A percentile compares a stretch with the other conserved stretches of the same genome.
Conservation (phyloP, 2,888 invertebrate species). For the Matsumyia berberina region DNA sequence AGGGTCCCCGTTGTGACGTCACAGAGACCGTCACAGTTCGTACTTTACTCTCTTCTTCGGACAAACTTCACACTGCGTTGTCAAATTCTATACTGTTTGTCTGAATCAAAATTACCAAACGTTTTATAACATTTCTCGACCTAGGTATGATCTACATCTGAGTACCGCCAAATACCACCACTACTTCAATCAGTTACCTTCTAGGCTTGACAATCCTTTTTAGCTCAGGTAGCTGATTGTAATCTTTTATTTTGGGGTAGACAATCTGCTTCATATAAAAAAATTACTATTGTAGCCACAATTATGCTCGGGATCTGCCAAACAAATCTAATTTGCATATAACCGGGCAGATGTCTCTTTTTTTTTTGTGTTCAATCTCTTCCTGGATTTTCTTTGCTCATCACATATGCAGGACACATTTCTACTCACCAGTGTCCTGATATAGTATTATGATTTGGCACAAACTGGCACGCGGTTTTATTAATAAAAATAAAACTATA, state of each 20-base stretch:
- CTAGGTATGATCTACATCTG: slow-evolving; percentile 8
- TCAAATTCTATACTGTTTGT: too few species aligned
- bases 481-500: slow-evolving; percentile 60
- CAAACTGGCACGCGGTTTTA: slow-evolving; percentile 75
- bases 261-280: slow-evolving; percentile 61
- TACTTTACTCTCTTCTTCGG: too few species aligned
- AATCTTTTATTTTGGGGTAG: slow-evolving; percentile 65
- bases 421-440: slow-evolving; percentile 51
- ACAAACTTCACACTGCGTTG: too few species aligned
- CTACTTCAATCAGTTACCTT: slow-evolving; percentile 12
- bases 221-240: slow-evolving; percentile 52
- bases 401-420: slow-evolving; percentile 68
- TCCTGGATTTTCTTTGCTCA: slow-evolving; percentile 57
- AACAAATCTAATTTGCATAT: slow-evolving; percentile 77
- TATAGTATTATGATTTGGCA: slow-evolving; percentile 65
- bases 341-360: slow-evolving; percentile 71
- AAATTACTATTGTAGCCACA: slow-evolving; percentile 75
- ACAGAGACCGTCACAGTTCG: too few species aligned
- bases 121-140: too few species aligned
- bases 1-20: too few species aligned
- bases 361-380: slow-evolving; percentile 30
- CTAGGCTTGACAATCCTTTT: neutral
- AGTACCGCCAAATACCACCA: neutral
- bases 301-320: slow-evolving; percentile 72
- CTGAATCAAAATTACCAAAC: too few species aligned